These are phyloP conservation scores for Leptocoma aspasia DNA, from an alignment of 2,113 vertebrate genomes.

Conservation along the genomic window DNA sequence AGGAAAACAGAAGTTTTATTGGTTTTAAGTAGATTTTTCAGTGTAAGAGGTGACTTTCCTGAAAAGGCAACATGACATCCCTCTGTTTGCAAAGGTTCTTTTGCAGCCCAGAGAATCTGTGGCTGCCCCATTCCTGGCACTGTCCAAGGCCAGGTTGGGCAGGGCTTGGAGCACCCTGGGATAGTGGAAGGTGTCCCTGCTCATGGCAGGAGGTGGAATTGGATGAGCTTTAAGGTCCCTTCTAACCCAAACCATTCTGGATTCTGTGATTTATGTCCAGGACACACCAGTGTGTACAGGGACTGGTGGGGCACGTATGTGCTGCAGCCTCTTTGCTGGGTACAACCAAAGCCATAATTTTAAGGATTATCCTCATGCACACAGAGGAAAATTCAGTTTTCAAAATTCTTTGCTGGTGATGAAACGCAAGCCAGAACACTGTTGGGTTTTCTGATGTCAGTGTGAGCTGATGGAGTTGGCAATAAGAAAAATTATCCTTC, in stretches of 20 bases:
- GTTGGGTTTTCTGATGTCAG: conserved; percentile 44
- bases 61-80: background rate
- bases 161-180: background rate
- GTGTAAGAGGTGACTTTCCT: background rate
- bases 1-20: background rate
- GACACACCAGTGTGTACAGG: background rate
- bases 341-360: background rate
- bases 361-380: background rate
- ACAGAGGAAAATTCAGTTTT: conserved; percentile 22
- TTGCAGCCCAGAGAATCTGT: background rate
- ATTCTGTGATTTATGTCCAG: background rate
- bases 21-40: background rate
- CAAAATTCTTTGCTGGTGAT: conserved; percentile 31
- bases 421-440: background rate
- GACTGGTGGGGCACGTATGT: background rate
- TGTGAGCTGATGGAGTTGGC: conserved; percentile 24
- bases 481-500: conserved; percentile 14
- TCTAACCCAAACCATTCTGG: background rate
- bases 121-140: background rate
- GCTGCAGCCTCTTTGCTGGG: background rate
- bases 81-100: background rate
- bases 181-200: background rate
- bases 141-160: background rate
- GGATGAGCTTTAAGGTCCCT: background rate
- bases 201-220: background rate